These are phyloP conservation scores for Pachyrhynchus sulphureomaculatus DNA, from an alignment of 1,140 invertebrate species.

Conservation along the genomic window DNA sequence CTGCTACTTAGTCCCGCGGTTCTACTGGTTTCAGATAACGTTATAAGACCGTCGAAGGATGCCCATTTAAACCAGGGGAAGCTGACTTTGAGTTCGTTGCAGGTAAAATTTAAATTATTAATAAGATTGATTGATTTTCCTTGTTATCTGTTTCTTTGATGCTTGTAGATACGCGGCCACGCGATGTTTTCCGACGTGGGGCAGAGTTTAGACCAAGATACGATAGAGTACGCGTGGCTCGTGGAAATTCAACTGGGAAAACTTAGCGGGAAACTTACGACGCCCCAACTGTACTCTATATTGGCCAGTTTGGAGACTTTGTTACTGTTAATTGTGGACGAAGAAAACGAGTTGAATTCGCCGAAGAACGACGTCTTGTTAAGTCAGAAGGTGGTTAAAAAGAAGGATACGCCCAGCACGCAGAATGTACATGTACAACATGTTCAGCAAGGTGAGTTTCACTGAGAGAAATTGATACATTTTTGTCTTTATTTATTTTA, in stretches of 20 bases:
- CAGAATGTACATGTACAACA: slow-evolving; percentile 40
- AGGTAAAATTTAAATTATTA: no score
- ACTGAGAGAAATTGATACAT: no score
- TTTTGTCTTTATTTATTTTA: no score
- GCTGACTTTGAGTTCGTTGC: slow-evolving; percentile 84
- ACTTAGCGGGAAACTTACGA: slow-evolving; percentile 72
- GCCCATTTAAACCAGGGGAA: slow-evolving; percentile 85
- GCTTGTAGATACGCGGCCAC: slow-evolving; percentile 81
- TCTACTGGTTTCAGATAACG: slow-evolving; percentile 73
- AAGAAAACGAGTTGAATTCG: slow-evolving; percentile 83
- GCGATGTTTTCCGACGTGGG: slow-evolving; percentile 96
- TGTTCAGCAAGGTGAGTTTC: slow-evolving; percentile 38
- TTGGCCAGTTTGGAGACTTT: slow-evolving; percentile 88
- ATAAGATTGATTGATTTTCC: no score
- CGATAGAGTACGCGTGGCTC: slow-evolving; percentile 95
- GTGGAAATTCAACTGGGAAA: slow-evolving; percentile 79
- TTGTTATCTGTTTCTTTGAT: no score
- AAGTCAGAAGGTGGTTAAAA: slow-evolving; percentile 37
- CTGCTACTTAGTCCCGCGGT: slow-evolving; percentile 87
- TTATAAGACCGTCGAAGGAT: slow-evolving; percentile 66
- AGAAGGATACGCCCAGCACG: slow-evolving; percentile 28
- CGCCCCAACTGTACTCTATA: slow-evolving; percentile 82
- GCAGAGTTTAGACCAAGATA: slow-evolving; percentile 82
- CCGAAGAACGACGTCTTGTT: slow-evolving; percentile 53
- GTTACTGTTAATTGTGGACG: slow-evolving; percentile 79